Conservation (phyloP, 2,113 vertebrate genomes). For the Dinomys branickii region DNA sequence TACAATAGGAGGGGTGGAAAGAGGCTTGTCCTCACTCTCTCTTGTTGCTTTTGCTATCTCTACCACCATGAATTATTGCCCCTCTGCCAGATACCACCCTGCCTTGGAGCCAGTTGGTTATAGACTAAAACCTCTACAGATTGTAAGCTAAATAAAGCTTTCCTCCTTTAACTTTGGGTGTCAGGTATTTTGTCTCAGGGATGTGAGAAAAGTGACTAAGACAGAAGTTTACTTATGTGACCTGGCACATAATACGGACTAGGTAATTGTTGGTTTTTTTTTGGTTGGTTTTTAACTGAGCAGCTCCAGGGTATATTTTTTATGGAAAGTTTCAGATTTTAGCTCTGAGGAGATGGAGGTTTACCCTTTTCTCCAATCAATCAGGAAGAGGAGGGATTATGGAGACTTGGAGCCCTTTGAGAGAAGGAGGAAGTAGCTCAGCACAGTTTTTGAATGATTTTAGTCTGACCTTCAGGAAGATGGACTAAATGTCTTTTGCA, state of each 20-base stretch:
- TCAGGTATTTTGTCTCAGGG: too few species aligned
- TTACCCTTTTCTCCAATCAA: background rate
- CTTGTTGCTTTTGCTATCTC: too few species aligned
- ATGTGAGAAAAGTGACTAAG: too few species aligned
- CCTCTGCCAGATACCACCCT: too few species aligned
- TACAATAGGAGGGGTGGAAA: too few species aligned
- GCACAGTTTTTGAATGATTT: background rate
- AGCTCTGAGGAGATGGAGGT: background rate
- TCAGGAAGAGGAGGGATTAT: background rate
- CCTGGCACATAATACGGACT: background rate
- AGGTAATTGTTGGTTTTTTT: background rate
- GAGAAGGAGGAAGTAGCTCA: background rate
- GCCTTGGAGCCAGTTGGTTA: too few species aligned
- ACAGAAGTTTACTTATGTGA: background rate
- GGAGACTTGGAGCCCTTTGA: background rate
- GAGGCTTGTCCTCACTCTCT: too few species aligned
- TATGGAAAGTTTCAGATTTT: background rate
- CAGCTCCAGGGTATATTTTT: background rate
- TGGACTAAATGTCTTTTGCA: too few species aligned
- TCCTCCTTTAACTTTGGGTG: too few species aligned
- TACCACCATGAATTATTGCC: too few species aligned
- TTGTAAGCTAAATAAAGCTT: too few species aligned
- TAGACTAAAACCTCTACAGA: too few species aligned
- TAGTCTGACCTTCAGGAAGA: background rate
- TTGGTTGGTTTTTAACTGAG: background rate